A percentile compares a stretch with the other conserved stretches of the same genome.
These are phyloP conservation scores for Ramphastos sulfuratus DNA, from an alignment of 2,113 vertebrate genomes.

Conservation along the genomic window DNA sequence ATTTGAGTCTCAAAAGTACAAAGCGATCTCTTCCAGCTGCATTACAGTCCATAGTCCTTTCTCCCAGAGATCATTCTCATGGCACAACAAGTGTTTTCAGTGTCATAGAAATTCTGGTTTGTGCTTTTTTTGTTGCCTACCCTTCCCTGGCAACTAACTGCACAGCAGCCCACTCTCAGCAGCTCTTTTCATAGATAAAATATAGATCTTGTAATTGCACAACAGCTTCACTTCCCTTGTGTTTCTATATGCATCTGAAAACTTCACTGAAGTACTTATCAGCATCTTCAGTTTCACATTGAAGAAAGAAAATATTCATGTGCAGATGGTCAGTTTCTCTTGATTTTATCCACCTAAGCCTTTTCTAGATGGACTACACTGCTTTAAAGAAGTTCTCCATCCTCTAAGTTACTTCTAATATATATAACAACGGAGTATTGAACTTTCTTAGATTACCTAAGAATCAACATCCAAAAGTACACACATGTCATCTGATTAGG, in stretches of 20 bases:
- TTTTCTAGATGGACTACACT: neutral
- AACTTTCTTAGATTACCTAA: neutral
- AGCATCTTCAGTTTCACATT: neutral
- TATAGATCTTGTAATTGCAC: neutral
- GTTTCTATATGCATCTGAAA: neutral
- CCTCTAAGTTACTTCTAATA: neutral
- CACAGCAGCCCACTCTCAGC: neutral
- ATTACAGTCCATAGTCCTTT: neutral
- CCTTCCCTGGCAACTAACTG: neutral
- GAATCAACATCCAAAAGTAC: neutral
- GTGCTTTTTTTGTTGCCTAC: neutral
- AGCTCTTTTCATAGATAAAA: neutral
- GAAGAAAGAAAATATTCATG: neutral
- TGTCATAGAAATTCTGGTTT: neutral
- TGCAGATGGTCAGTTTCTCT: neutral
- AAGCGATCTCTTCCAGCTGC: neutral
- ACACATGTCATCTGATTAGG: neutral
- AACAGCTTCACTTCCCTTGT: neutral
- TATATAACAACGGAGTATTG: neutral
- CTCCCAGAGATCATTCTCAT: neutral
- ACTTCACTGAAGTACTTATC: neutral
- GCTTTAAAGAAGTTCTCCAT: neutral
- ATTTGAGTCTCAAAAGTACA: neutral
- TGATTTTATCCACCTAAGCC: neutral
- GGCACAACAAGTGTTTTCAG: neutral